Base-by-base conservation (phyloP, 1,140 invertebrate species). In the Pogonognathellus flavescens region DNA sequence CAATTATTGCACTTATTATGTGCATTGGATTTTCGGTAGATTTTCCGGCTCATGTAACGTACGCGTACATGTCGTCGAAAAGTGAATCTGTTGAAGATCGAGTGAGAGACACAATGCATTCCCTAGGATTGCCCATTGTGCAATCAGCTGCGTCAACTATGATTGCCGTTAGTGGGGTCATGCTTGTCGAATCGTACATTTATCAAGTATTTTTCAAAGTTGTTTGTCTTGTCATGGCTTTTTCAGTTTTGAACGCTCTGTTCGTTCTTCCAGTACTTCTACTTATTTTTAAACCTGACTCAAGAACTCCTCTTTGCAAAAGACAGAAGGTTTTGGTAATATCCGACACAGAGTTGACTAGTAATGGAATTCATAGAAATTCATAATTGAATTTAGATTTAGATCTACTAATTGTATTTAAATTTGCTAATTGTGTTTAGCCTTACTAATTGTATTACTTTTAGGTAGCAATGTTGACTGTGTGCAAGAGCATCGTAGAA, bases 1-100 rank as follows among this genome's bases (percentile, higher is more conserved):
- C 97, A 0, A 99, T 99, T 97, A 98, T 99, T 55, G 98, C 98
- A 98, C 89, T 99, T 1, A 98, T 99, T 66, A 99, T 99, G 97
- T 98, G 97, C 89, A 98, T 99, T 52, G 98, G 98, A 55, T 99
- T 99, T 94, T 95, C 76, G 0, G 76, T 80, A 0, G 76, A 70
- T 41, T 70, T 70, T 16, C 16, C 31, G 0, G 66, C 66, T 11
- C 66, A 70, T 22, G 14, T 70, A 2, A 25, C 66, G 9, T 70
- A 70, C 25, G 22, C 66, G 22, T 96, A 18, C 96, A 95, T 70
- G 0, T 94, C 95, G 87, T 93, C 93, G 0, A 93, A 25, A 0
- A 22, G 20, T 1, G 20, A 93, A 88, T 91, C 91, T 16, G 93
- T 95, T 0, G 93, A 95, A 66, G 96, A 96, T 11, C 93, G 95